phyloP scores from a whole-genome alignment of 2,113 vertebrate genomes.

The Alaudala cheleensis region DNA sequence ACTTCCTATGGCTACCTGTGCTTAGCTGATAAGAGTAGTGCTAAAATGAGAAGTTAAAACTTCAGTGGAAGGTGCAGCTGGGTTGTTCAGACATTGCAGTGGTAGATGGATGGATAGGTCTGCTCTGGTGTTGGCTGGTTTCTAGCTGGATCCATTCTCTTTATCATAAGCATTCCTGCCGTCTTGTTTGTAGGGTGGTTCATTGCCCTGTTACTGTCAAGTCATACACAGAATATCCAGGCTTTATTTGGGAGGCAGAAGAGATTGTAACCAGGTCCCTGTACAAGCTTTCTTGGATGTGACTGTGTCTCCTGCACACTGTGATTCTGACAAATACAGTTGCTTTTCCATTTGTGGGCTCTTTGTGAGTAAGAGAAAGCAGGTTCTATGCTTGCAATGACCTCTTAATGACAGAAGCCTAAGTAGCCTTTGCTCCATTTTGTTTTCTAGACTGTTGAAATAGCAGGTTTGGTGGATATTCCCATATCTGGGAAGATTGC shows the following conservation, averaged over 20 bases:
- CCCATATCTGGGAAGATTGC: neutral
- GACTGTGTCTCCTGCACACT: neutral
- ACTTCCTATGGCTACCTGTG: neutral
- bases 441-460: neutral
- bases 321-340: neutral
- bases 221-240: neutral
- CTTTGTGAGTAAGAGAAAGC: neutral
- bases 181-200: neutral
- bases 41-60: neutral
- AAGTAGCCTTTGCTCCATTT: neutral
- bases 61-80: neutral
- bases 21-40: neutral
- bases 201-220: neutral
- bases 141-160: neutral
- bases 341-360: neutral
- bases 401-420: neutral
- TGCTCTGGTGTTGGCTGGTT: neutral
- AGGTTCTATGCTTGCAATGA: neutral
- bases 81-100: neutral
- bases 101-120: neutral
- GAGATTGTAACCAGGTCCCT: neutral
- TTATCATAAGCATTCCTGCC: neutral
- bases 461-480: neutral
- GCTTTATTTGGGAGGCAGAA: neutral
- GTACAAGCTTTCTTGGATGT: neutral